Percentiles rank a stretch among this genome's conserved stretches.
Conservation (phyloP, 2,797 vertebrate genomes). For the Platalea minor region DNA sequence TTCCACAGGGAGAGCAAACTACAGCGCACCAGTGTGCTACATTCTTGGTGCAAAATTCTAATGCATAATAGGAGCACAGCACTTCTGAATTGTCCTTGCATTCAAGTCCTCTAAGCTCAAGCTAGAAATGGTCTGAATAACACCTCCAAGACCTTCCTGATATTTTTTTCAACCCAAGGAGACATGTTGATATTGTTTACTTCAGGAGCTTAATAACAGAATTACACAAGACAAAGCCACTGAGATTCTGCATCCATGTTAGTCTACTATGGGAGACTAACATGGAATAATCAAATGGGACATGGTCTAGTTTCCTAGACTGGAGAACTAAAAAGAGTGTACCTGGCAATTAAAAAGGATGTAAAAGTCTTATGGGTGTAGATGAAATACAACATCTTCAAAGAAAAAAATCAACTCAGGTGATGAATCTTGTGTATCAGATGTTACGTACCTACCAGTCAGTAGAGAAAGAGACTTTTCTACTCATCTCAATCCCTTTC, state of each 20-base stretch:
- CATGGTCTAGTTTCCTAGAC: background rate
- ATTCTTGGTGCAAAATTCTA: background rate
- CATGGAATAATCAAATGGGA: background rate
- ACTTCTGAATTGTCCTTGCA: background rate
- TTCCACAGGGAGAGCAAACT: background rate
- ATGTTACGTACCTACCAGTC: background rate
- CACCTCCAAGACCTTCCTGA: background rate
- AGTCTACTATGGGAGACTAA: background rate
- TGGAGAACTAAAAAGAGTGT: background rate
- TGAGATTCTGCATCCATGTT: background rate
- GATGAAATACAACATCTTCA: background rate
- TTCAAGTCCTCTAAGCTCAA: background rate
- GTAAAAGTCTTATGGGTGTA: fast-evolving
- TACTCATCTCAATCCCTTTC: background rate
- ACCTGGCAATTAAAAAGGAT: background rate
- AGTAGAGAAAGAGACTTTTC: background rate
- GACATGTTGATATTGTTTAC: background rate
- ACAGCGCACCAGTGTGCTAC: background rate
- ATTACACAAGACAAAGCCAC: background rate
- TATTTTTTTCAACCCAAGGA: background rate
- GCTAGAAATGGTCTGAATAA: background rate
- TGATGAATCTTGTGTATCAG: background rate
- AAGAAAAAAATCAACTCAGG: background rate
- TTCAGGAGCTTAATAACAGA: background rate
- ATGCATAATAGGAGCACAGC: background rate